Percentiles rank a stretch among this genome's conserved stretches.
These are phyloP conservation scores for Meteorus cinctellus DNA, from an alignment of 2,888 invertebrate genomes.

Conservation along the genomic window DNA sequence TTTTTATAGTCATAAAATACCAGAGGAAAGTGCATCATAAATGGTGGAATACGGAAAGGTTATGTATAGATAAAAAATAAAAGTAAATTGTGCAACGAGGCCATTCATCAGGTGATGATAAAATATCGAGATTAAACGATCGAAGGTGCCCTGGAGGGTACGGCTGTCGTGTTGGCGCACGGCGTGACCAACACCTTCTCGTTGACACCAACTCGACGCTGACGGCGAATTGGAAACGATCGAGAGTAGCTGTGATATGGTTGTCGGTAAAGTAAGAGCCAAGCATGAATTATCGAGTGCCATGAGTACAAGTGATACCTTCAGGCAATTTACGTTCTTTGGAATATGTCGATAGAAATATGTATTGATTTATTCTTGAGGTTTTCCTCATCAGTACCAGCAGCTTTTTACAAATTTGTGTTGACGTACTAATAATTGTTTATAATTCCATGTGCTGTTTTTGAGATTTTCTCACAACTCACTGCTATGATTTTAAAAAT, in stretches of 20 bases:
- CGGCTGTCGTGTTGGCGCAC: constrained; percentile 37
- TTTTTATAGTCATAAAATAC: neutral
- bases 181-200: constrained; percentile 48
- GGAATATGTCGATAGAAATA: neutral
- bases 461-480: no score
- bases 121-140: constrained; percentile 59
- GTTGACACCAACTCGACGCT: constrained; percentile 54
- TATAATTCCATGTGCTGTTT: no score
- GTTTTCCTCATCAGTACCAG: neutral
- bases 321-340: constrained; percentile 21
- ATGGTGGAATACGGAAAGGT: neutral
- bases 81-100: constrained; percentile 9
- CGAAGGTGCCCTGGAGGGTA: constrained; percentile 47
- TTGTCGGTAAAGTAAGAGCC: constrained; percentile 7
- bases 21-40: neutral
- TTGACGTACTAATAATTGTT: neutral
- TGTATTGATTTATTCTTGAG: neutral
- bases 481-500: no score
- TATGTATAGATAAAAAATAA: neutral
- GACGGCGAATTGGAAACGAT: constrained; percentile 52
- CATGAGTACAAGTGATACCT: constrained; percentile 15
- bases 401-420: neutral
- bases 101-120: constrained; percentile 32
- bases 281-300: constrained; percentile 33
- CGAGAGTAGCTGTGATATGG: constrained; percentile 43